phyloP scores from a whole-genome alignment of 2,797 vertebrate species.

The Prunella strophiata region DNA sequence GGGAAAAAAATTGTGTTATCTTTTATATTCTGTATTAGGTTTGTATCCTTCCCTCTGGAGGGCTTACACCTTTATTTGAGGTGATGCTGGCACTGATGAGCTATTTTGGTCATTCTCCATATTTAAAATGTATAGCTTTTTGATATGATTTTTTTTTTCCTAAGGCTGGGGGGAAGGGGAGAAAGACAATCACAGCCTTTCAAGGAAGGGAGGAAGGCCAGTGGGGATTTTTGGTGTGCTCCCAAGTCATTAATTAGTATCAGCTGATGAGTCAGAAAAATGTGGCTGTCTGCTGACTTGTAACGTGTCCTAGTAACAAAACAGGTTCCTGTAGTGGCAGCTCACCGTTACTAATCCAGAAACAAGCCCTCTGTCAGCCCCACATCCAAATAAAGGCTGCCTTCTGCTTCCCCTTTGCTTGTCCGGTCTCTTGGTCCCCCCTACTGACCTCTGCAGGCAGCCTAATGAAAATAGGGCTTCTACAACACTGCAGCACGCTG shows the following conservation, averaged over 20 bases:
- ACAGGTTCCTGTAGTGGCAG: not conserved
- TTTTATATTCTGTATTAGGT: not conserved
- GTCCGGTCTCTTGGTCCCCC: not conserved
- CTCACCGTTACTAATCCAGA: not conserved
- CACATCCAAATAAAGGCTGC: slow-evolving; percentile 6
- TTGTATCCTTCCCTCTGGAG: not conserved
- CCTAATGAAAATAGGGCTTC: not conserved
- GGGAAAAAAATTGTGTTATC: rapidly evolving
- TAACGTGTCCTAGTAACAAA: slow-evolving; percentile 17
- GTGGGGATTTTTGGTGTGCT: not conserved
- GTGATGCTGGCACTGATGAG: not conserved
- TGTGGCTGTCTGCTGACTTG: slow-evolving; percentile 47
- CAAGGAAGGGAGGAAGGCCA: not conserved
- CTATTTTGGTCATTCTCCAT: not conserved
- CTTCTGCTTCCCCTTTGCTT: not conserved
- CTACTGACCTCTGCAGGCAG: not conserved
- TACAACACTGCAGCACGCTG: not conserved
- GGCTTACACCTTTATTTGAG: not conserved
- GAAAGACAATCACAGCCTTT: not conserved
- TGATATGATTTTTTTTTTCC: not conserved
- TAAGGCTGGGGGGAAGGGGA: not conserved
- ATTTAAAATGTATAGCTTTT: not conserved
- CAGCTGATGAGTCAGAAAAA: slow-evolving; percentile 48
- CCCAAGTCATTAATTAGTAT: slow-evolving; percentile 49
- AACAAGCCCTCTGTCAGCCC: not conserved